Conservation (phyloP, 2,113 vertebrate genomes). For the Otocyon megalotis region DNA sequence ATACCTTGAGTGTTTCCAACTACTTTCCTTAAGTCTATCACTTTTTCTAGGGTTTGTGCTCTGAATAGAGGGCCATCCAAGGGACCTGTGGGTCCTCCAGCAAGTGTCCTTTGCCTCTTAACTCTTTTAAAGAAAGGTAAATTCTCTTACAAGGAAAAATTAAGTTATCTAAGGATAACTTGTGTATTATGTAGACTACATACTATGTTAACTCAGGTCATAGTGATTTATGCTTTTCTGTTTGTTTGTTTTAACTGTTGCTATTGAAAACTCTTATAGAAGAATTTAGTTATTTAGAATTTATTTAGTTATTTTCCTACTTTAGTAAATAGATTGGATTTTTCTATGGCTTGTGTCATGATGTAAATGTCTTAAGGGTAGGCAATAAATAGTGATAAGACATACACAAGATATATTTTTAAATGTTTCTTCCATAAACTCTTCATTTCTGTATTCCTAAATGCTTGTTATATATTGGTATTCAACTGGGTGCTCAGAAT, state of each 20-base stretch:
- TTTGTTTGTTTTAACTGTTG: not conserved
- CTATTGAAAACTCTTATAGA: not conserved
- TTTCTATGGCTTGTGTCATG: not conserved
- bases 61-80: not conserved
- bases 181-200: not conserved
- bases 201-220: not conserved
- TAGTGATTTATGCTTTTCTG: not conserved
- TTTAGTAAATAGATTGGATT: not conserved
- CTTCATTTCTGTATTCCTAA: not conserved
- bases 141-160: slow-evolving; percentile 38
- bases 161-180: not conserved
- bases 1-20: slow-evolving; percentile 1
- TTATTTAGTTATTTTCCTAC: slow-evolving; percentile 21
- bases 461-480: not conserved
- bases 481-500: not conserved
- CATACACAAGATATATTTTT: not conserved
- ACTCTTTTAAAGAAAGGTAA: not conserved
- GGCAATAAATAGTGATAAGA: not conserved
- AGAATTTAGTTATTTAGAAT: not conserved
- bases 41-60: slow-evolving; percentile 2
- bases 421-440: not conserved
- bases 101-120: not conserved
- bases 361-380: not conserved
- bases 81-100: too few relatives aligned
- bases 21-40: not conserved